Evolutionary conservation across 2,888 invertebrate genomes (phyloP).

Genomic region (Drosophila antonietae): DNA sequence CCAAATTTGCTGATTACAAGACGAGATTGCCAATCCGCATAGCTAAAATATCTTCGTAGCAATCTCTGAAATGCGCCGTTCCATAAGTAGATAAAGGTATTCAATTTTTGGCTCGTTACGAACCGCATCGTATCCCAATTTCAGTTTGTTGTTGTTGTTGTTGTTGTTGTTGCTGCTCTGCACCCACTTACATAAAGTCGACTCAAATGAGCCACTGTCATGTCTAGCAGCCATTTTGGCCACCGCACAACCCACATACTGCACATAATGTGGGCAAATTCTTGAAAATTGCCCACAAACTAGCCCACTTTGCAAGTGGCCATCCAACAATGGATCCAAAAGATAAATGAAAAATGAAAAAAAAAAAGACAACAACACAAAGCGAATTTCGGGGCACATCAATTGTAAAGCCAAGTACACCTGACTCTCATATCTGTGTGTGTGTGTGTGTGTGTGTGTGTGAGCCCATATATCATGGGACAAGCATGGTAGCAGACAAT

Average conservation of each 20-base stretch:
- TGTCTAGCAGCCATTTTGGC: slow-evolving; percentile 63
- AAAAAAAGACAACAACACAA: background rate
- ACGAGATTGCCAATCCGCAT: background rate
- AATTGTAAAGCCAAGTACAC: slow-evolving; percentile 43
- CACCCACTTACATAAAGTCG: slow-evolving; percentile 41
- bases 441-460: slow-evolving; percentile 21
- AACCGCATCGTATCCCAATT: slow-evolving; percentile 16
- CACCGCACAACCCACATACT: slow-evolving; percentile 40
- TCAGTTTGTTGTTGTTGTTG: background rate
- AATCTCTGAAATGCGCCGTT: background rate
- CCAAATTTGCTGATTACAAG: background rate
- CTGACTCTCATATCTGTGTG: slow-evolving; percentile 25
- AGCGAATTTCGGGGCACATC: slow-evolving; percentile 41
- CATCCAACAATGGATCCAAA: slow-evolving; percentile 29
- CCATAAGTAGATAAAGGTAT: slow-evolving; percentile 6
- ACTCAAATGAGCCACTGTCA: slow-evolving; percentile 67
- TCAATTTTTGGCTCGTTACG: slow-evolving; percentile 22
- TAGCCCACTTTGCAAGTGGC: slow-evolving; percentile 60
- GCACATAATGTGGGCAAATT: slow-evolving; percentile 62
- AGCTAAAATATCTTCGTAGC: background rate
- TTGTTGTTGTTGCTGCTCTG: slow-evolving; percentile 4
- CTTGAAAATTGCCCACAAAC: slow-evolving; percentile 73
- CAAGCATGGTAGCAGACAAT: slow-evolving; percentile 58
- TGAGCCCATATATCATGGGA: slow-evolving; percentile 48
- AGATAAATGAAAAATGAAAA: slow-evolving; percentile 9